Conservation (phyloP, 2,113 vertebrate genomes). For the Barnardius zonarius region DNA sequence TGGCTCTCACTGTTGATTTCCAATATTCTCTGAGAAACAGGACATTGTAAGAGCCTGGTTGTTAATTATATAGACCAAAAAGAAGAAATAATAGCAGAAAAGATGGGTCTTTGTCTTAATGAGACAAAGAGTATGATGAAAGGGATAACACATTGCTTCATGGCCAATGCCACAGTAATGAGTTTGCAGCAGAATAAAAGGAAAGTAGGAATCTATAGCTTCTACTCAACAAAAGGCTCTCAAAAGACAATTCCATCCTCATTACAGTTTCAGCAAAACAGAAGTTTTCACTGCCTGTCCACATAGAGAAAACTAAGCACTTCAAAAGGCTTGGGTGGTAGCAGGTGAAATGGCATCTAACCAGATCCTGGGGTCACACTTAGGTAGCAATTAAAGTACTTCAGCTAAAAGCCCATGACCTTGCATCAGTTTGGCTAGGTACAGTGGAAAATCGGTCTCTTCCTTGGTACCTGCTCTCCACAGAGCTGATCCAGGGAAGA, state of each 20-base stretch:
- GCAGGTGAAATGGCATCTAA: not conserved
- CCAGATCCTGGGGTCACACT: not conserved
- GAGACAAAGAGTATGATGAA: not conserved
- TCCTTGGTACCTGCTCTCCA: accelerated
- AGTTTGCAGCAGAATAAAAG: slow-evolving; percentile 18
- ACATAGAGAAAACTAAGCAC: not conserved
- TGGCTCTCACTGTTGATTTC: not conserved
- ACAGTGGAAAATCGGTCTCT: not conserved
- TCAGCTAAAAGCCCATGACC: not conserved
- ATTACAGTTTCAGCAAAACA: slow-evolving; percentile 19
- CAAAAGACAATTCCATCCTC: slow-evolving; percentile 7
- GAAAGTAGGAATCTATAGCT: not conserved
- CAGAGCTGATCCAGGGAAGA: not conserved
- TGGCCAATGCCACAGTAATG: not conserved
- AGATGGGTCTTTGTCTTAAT: not conserved
- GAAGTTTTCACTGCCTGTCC: not conserved
- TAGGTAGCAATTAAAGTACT: not conserved
- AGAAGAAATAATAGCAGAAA: not conserved
- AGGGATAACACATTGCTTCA: not conserved
- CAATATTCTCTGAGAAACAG: not conserved
- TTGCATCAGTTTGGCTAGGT: not conserved
- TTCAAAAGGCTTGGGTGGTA: not conserved
- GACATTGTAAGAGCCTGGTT: not conserved
- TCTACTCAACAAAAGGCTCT: not conserved
- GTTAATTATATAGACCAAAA: not conserved